phyloP scores from a whole-genome alignment of 2,797 vertebrate species.

The Cyclura pinguis region DNA sequence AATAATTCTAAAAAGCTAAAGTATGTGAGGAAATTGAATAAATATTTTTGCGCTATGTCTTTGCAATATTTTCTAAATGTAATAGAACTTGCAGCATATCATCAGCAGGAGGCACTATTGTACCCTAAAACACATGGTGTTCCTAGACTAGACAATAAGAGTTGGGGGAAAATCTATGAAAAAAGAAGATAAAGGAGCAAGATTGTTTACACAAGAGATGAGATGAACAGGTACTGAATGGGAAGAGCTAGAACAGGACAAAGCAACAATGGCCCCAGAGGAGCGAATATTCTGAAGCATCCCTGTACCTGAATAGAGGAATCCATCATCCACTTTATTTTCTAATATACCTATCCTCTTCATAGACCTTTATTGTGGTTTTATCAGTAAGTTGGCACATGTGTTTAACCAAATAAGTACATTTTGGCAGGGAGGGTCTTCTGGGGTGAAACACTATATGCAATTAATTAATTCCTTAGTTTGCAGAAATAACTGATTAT shows the following conservation, averaged over 20 bases:
- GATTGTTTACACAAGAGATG: background rate
- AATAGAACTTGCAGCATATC: background rate
- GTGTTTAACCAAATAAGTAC: background rate
- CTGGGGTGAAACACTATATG: background rate
- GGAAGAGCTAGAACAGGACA: background rate
- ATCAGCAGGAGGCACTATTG: background rate
- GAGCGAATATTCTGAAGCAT: background rate
- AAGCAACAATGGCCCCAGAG: background rate
- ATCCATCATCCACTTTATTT: background rate
- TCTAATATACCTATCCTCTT: background rate
- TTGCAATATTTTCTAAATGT: background rate
- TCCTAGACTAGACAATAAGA: background rate
- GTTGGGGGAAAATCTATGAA: background rate
- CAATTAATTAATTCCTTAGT: background rate
- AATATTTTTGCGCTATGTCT: background rate
- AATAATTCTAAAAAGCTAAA: background rate
- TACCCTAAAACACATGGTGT: background rate
- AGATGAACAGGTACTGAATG: background rate
- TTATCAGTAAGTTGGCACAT: background rate
- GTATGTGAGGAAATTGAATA: background rate
- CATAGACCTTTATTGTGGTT: background rate
- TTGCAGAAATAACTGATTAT: background rate
- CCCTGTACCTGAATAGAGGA: background rate
- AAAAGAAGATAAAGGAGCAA: background rate
- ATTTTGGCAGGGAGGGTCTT: background rate